Conservation (phyloP, 2,113 vertebrate genomes). For the Smithornis capensis region DNA sequence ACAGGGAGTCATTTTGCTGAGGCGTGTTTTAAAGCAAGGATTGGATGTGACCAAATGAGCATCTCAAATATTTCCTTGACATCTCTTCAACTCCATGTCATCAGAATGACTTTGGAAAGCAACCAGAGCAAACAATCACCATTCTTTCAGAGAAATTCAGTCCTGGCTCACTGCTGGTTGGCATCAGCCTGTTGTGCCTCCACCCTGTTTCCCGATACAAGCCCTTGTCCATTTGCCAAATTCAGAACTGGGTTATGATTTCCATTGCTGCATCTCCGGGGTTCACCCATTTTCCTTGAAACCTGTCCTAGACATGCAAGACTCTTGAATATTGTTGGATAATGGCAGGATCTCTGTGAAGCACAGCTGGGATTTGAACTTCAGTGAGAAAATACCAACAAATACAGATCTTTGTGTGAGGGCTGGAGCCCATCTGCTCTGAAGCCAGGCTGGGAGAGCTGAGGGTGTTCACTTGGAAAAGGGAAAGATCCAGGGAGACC, state of each 20-base stretch:
- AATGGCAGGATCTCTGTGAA: fast-evolving
- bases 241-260: background rate
- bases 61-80: background rate
- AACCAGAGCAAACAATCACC: constrained; percentile 17
- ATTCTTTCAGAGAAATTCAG: background rate
- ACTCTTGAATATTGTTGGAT: background rate
- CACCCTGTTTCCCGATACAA: background rate
- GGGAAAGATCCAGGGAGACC: background rate
- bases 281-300: background rate
- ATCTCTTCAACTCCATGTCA: background rate
- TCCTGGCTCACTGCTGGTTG: background rate
- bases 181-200: background rate
- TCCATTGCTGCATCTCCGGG: background rate
- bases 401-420: fast-evolving
- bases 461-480: fast-evolving
- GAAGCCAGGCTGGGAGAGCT: background rate
- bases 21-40: background rate
- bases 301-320: background rate
- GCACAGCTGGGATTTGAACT: background rate
- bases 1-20: background rate
- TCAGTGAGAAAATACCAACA: background rate
- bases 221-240: background rate
- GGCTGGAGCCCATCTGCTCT: background rate
- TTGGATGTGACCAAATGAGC: background rate
- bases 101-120: background rate